Conservation (phyloP, 2,888 invertebrate species). For the Pristionchus maxplancki region DNA sequence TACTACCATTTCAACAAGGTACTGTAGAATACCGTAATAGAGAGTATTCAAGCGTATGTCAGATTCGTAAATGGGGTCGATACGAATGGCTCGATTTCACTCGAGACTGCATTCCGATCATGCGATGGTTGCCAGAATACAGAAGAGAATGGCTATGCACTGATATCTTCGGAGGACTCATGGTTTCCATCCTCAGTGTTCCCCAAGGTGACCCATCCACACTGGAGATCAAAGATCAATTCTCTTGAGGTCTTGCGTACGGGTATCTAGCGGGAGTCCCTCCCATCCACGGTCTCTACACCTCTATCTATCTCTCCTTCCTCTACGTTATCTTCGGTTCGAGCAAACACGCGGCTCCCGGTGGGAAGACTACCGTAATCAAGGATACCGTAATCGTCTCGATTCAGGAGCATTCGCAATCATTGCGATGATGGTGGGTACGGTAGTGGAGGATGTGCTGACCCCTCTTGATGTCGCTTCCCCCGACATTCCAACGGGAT, state of each 20-base stretch:
- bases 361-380: conserved; percentile 72
- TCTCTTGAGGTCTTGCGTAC: conserved; percentile 65
- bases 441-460: conserved; percentile 56
- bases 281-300: conserved; percentile 84
- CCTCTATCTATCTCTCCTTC: conserved; percentile 92
- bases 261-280: conserved; percentile 80
- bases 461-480: not conserved
- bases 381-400: not conserved
- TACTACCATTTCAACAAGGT: conserved; percentile 53
- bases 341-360: conserved; percentile 91
- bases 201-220: conserved; percentile 70
- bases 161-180: conserved; percentile 67
- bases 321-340: conserved; percentile 90
- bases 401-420: conserved; percentile 68
- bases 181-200: conserved; percentile 69
- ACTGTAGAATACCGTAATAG: not conserved
- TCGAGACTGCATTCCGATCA: conserved; percentile 59
- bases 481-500: not conserved
- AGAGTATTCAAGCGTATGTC: not conserved
- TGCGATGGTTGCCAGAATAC: conserved; percentile 64
- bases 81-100: conserved; percentile 62
- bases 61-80: conserved; percentile 58
- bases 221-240: not conserved
- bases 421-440: conserved; percentile 69
- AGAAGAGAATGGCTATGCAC: conserved; percentile 55